phyloP scores from a whole-genome alignment of 64 coral and sea anemone genomes.

The Actinia tenebrosa region DNA sequence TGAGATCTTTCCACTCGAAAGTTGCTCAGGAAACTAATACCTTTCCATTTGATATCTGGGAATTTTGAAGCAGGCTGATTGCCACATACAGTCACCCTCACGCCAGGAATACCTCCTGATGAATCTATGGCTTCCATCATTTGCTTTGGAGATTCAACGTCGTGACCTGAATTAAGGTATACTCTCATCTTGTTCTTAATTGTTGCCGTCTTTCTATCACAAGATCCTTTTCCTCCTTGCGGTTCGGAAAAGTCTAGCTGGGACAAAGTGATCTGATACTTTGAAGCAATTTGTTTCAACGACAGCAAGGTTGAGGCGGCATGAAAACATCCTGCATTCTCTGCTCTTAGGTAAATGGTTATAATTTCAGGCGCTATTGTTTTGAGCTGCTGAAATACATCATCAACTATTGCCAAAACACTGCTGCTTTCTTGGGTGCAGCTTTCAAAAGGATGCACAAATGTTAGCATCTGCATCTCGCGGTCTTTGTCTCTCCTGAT shows the following conservation, averaged over 20 bases:
- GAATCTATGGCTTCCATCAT: no score
- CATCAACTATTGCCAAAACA: background rate
- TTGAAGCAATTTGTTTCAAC: no score
- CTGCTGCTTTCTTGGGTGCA: slow-evolving; percentile 3
- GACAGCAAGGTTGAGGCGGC: no score
- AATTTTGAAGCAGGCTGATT: background rate
- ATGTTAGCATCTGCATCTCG: background rate
- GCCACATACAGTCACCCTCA: background rate
- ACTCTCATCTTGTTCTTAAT: no score
- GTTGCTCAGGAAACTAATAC: slow-evolving; percentile 6
- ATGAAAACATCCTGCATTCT: no score
- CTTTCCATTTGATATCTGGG: background rate
- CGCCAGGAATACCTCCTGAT: background rate
- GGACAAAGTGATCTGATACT: background rate
- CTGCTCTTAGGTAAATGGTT: no score
- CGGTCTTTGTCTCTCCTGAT: no score
- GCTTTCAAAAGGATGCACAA: background rate
- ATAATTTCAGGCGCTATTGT: background rate
- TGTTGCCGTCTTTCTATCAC: no score
- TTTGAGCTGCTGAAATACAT: background rate
- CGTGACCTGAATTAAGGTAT: no score
- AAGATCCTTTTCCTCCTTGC: no score
- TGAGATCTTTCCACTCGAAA: slow-evolving; percentile 1
- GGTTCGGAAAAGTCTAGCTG: background rate
- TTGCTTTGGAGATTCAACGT: no score